These are phyloP conservation scores for Maniola jurtina DNA, from an alignment of 1,140 invertebrate genomes.

Conservation along the genomic window DNA sequence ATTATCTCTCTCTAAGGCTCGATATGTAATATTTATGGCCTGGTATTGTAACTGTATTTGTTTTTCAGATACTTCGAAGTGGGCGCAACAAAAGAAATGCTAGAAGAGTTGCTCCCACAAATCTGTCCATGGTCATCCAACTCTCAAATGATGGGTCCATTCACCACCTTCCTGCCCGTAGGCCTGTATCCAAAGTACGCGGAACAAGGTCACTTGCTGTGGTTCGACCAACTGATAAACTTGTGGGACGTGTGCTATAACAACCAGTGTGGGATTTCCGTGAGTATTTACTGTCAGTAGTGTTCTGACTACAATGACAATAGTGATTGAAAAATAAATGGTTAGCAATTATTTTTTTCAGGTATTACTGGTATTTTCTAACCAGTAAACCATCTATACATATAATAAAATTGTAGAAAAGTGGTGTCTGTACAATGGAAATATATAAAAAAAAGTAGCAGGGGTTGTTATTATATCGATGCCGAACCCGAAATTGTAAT, in stretches of 20 bases:
- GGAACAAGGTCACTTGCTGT: slow-evolving; percentile 84
- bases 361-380: too few relatives aligned
- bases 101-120: slow-evolving; percentile 89
- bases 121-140: slow-evolving; percentile 84
- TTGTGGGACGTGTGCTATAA: slow-evolving; percentile 89
- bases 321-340: too few relatives aligned
- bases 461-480: too few relatives aligned
- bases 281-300: slow-evolving; percentile 62
- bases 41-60: background rate
- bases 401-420: too few relatives aligned
- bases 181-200: slow-evolving; percentile 82
- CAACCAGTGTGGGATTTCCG: slow-evolving; percentile 84
- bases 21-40: too few relatives aligned
- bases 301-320: too few relatives aligned
- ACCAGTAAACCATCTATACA: too few relatives aligned
- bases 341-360: too few relatives aligned
- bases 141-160: slow-evolving; percentile 82
- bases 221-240: slow-evolving; percentile 91
- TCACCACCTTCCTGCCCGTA: slow-evolving; percentile 89
- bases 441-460: too few relatives aligned
- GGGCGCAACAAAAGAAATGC: slow-evolving; percentile 90
- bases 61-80: slow-evolving; percentile 85
- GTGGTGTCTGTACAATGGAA: too few relatives aligned
- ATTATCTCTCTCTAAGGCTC: too few relatives aligned
- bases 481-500: too few relatives aligned